A percentile compares a stretch with the other conserved stretches of the same genome.
Evolutionary conservation across 2,797 vertebrate species (phyloP).

Genomic region (Ctenopoma multispine): DNA sequence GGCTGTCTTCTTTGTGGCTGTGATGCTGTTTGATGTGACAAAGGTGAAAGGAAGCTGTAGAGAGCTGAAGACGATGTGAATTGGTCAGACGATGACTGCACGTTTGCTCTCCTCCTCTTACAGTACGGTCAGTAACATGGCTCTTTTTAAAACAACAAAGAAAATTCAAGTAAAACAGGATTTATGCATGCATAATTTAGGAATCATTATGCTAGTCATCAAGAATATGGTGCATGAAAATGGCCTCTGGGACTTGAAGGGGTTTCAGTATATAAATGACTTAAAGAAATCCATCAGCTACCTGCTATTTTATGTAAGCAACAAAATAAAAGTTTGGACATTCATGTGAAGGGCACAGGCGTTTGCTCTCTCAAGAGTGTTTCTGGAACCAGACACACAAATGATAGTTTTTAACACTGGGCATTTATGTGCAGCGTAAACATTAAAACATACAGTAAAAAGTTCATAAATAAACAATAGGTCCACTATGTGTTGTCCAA

Average conservation of each 20-base stretch:
- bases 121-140: constrained; percentile 43
- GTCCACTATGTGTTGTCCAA: constrained; percentile 45
- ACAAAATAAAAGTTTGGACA: constrained; percentile 34
- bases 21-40: constrained; percentile 7
- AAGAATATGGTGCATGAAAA: background rate
- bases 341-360: constrained; percentile 51
- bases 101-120: constrained; percentile 8
- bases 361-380: constrained; percentile 15
- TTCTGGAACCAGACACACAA: constrained; percentile 55
- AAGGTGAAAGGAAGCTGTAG: constrained; percentile 12
- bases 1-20: constrained; percentile 5
- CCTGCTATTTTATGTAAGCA: constrained; percentile 6
- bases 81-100: constrained; percentile 17
- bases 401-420: constrained; percentile 70
- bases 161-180: constrained; percentile 85
- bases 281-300: constrained; percentile 1
- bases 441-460: constrained; percentile 57
- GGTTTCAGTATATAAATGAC: constrained; percentile 10
- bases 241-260: background rate
- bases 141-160: constrained; percentile 50
- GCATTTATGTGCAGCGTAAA: constrained; percentile 71
- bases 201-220: constrained; percentile 34
- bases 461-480: constrained; percentile 60
- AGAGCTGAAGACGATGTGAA: constrained; percentile 7
- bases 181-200: constrained; percentile 18